Conservation (phyloP, 2,113 vertebrate species). For the Kryptolebias marmoratus region DNA sequence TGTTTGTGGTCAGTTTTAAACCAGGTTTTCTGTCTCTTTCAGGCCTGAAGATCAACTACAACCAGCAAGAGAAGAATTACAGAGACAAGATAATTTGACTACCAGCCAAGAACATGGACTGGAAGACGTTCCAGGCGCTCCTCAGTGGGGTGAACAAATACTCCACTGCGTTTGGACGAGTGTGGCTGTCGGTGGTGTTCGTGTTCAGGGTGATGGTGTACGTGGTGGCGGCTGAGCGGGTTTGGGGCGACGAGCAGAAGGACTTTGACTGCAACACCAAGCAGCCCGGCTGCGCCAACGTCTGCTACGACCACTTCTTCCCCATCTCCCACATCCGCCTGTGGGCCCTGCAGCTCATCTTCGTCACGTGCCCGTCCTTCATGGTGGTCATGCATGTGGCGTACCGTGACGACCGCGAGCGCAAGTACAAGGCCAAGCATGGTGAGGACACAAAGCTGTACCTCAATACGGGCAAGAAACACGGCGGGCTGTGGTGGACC, state of each 20-base stretch:
- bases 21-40: slow-evolving; percentile 14
- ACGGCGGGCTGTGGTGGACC: slow-evolving; percentile 84
- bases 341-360: slow-evolving; percentile 85
- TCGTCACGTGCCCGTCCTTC: slow-evolving; percentile 83
- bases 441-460: slow-evolving; percentile 75
- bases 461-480: slow-evolving; percentile 79
- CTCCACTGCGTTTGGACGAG: slow-evolving; percentile 84
- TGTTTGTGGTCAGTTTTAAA: neutral
- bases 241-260: slow-evolving; percentile 88
- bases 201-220: slow-evolving; percentile 89
- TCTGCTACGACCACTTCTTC: slow-evolving; percentile 85
- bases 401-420: slow-evolving; percentile 84
- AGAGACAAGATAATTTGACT: slow-evolving; percentile 22
- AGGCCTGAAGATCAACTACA: slow-evolving; percentile 34
- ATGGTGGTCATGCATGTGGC: slow-evolving; percentile 89
- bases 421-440: slow-evolving; percentile 73
- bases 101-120: slow-evolving; percentile 81
- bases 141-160: slow-evolving; percentile 90
- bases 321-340: slow-evolving; percentile 84
- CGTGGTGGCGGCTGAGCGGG: slow-evolving; percentile 86
- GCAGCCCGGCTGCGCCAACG: slow-evolving; percentile 87
- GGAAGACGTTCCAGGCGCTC: slow-evolving; percentile 85
- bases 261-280: slow-evolving; percentile 89
- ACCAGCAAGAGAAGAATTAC: neutral
- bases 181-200: slow-evolving; percentile 90